Percentiles rank a stretch among this genome's conserved stretches.
These are phyloP conservation scores for Sinohyriopsis cumingii DNA, from an alignment of 2,888 invertebrate genomes.

Conservation along the genomic window DNA sequence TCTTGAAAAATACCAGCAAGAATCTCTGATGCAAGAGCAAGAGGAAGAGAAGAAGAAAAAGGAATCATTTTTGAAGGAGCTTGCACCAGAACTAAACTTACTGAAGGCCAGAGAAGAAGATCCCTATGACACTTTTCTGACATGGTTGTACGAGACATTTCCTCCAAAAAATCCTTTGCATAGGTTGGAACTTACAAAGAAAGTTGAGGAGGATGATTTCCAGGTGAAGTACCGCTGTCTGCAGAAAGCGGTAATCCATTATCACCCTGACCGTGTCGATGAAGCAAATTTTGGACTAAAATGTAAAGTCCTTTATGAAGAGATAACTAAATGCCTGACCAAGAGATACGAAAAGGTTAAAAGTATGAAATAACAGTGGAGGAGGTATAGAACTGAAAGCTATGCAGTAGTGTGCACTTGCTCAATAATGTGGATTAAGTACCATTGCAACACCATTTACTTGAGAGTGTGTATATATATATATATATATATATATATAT, in stretches of 20 bases:
- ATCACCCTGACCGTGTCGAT: conserved; percentile 51
- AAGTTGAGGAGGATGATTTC: conserved; percentile 7
- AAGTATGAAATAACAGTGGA: not conserved
- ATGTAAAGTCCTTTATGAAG: conserved; percentile 50
- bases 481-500: too few species aligned
- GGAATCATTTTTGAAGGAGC: conserved; percentile 23
- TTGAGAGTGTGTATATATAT: too few species aligned
- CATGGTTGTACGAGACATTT: conserved; percentile 37
- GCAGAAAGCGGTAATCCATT: conserved; percentile 48
- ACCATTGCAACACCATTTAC: too few species aligned
- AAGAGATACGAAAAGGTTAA: conserved; percentile 34
- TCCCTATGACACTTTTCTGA: conserved; percentile 29
- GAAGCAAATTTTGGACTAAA: conserved; percentile 35
- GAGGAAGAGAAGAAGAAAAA: conserved; percentile 30
- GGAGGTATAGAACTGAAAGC: too few species aligned
- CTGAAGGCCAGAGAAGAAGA: conserved; percentile 20
- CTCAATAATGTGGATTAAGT: too few species aligned
- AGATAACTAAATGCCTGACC: conserved; percentile 51
- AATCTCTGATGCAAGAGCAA: conserved; percentile 35
- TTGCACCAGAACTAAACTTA: conserved; percentile 30
- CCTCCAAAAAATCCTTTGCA: conserved; percentile 42
- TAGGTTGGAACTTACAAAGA: conserved; percentile 26
- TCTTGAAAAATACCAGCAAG: conserved; percentile 39
- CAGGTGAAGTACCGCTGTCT: conserved; percentile 35
- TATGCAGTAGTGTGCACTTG: too few species aligned